A percentile compares a stretch with the other conserved stretches of the same genome.
These are phyloP conservation scores for Clarias batrachus DNA, from an alignment of 2,113 vertebrate genomes.

Conservation along the genomic window DNA sequence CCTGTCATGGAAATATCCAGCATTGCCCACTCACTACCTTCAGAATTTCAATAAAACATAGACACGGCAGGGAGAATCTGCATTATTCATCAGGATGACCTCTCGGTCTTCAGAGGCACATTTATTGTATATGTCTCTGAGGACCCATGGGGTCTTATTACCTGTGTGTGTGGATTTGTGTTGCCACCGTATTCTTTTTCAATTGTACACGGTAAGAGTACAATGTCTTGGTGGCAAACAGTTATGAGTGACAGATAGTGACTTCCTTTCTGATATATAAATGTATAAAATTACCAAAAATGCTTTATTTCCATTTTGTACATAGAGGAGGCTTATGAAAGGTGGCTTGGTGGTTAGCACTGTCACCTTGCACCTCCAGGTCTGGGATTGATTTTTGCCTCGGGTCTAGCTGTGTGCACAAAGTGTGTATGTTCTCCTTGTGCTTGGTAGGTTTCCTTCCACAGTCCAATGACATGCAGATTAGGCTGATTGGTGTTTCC, in stretches of 20 bases:
- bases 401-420: too few species aligned
- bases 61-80: constrained; percentile 21
- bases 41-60: constrained; percentile 36
- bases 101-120: constrained; percentile 24
- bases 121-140: constrained; percentile 30
- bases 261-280: neutral
- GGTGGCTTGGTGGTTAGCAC: too few species aligned
- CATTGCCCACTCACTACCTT: neutral
- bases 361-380: too few species aligned
- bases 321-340: too few species aligned
- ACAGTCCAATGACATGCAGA: too few species aligned
- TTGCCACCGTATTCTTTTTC: neutral
- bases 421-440: too few species aligned
- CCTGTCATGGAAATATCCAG: constrained; percentile 24
- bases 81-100: constrained; percentile 46
- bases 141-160: neutral
- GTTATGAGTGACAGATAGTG: neutral
- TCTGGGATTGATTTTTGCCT: too few species aligned
- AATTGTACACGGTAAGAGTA: neutral
- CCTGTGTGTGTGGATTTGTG: constrained; percentile 3
- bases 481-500: too few species aligned
- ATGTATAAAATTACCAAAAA: neutral
- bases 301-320: too few species aligned
- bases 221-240: neutral
- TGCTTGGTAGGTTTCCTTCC: too few species aligned